Conservation (phyloP, 2,113 vertebrate genomes). For the Arizona elegans region DNA sequence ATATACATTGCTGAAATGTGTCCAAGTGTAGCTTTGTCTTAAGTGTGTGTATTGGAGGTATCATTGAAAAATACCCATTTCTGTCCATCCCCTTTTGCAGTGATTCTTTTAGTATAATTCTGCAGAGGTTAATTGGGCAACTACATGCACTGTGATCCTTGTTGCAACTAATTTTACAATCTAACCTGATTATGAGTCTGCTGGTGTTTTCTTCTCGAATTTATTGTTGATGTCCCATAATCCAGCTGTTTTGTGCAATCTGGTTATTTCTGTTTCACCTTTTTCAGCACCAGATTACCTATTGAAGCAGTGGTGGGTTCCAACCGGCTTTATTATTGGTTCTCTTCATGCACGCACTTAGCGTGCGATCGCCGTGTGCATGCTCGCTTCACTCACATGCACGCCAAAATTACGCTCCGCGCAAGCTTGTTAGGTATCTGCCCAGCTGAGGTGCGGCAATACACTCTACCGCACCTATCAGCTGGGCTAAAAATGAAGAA, state of each 20-base stretch:
- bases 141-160: neutral
- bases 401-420: no score
- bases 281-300: neutral
- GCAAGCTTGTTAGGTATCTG: no score
- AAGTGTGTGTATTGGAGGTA: rapidly evolving
- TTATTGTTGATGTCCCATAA: neutral
- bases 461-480: no score
- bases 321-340: no score
- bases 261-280: neutral
- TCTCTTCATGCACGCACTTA: no score
- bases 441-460: no score
- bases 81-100: neutral
- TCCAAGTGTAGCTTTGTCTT: neutral
- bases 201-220: neutral
- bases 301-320: no score
- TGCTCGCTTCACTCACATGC: no score
- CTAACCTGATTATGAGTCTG: neutral
- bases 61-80: rapidly evolving
- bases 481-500: no score
- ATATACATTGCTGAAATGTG: rapidly evolving
- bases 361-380: no score
- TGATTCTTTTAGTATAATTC: neutral
- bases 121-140: neutral
- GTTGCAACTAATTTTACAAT: neutral
- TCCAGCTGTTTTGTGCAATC: neutral